Evolutionary conservation across 2,888 invertebrate genomes (phyloP).

Genomic region (Habroteleia sp.): DNA sequence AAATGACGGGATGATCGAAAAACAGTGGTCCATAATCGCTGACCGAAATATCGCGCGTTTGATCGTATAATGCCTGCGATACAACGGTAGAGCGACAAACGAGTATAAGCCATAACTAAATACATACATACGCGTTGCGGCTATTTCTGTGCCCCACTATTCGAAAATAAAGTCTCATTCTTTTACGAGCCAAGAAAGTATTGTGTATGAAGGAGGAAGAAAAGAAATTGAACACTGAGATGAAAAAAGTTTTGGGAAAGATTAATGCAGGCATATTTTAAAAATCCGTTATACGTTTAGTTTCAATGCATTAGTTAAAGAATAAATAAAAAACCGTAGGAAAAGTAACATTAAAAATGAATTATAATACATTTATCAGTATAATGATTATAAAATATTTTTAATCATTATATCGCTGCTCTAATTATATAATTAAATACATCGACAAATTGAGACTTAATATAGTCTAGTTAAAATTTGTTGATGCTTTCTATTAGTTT

Average conservation of each 20-base stretch:
- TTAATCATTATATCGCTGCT: no score
- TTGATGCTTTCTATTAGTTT: no score
- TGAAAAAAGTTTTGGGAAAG: background rate
- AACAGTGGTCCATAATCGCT: constrained; percentile 50
- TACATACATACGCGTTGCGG: constrained; percentile 66
- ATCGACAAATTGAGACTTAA: no score
- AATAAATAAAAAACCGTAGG: no score
- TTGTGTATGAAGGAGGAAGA: constrained; percentile 27
- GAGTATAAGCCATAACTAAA: constrained; percentile 70
- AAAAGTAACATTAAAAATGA: no score
- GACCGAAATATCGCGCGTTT: constrained; percentile 74
- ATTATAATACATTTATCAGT: no score
- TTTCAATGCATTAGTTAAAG: no score
- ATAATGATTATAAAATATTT: no score
- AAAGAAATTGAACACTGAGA: constrained; percentile 20
- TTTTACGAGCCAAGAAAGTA: constrained; percentile 31
- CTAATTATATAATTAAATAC: no score
- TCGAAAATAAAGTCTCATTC: constrained; percentile 59
- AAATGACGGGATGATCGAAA: constrained; percentile 52
- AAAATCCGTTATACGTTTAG: no score
- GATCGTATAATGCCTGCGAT: constrained; percentile 71
- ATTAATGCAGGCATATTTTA: no score
- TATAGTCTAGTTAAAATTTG: no score
- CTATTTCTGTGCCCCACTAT: constrained; percentile 51
- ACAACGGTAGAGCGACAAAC: constrained; percentile 70